Evolutionary conservation across 1,140 invertebrate species (phyloP).

Genomic region (Aphaenogaster ashmeadi): DNA sequence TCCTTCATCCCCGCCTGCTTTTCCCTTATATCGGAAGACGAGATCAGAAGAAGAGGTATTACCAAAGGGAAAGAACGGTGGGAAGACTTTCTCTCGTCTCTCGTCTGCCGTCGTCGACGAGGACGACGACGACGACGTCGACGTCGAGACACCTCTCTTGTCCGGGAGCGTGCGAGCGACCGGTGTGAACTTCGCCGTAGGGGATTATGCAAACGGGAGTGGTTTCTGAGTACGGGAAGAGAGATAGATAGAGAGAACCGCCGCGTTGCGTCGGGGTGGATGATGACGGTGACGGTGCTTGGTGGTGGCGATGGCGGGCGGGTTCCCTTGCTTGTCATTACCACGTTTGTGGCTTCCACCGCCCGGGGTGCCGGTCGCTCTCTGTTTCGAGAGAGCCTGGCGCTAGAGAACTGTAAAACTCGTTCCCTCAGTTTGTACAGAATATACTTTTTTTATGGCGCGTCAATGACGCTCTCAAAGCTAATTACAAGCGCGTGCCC

Average conservation of each 20-base stretch:
- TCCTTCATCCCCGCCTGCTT: constrained; percentile 24
- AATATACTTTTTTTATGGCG: constrained; percentile 20
- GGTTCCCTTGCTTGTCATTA: constrained; percentile 78
- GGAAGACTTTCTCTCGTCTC: constrained; percentile 50
- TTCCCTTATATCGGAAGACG: constrained; percentile 37
- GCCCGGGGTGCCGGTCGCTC: constrained; percentile 53
- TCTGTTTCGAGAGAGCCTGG: constrained; percentile 35
- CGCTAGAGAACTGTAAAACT: constrained; percentile 33
- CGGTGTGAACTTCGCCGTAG: constrained; percentile 79
- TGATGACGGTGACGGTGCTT: constrained; percentile 45
- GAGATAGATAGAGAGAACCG: constrained; percentile 63
- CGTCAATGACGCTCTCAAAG: constrained; percentile 20
- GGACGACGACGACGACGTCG: constrained; percentile 48
- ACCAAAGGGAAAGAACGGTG: constrained; percentile 61
- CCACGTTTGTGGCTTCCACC: constrained; percentile 74
- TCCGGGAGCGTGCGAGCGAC: constrained; percentile 75
- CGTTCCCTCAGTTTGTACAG: neutral
- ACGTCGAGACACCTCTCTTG: constrained; percentile 64
- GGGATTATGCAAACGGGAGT: constrained; percentile 78
- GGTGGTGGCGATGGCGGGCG: constrained; percentile 46
- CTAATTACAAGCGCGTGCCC: constrained; percentile 22
- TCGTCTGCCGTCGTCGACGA: constrained; percentile 10
- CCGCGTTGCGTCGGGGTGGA: constrained; percentile 42
- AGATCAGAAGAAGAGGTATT: constrained; percentile 58
- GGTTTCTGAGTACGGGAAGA: constrained; percentile 64